These are phyloP conservation scores for Menidia beryllina DNA, from an alignment of 2,113 vertebrate genomes.

Conservation along the genomic window DNA sequence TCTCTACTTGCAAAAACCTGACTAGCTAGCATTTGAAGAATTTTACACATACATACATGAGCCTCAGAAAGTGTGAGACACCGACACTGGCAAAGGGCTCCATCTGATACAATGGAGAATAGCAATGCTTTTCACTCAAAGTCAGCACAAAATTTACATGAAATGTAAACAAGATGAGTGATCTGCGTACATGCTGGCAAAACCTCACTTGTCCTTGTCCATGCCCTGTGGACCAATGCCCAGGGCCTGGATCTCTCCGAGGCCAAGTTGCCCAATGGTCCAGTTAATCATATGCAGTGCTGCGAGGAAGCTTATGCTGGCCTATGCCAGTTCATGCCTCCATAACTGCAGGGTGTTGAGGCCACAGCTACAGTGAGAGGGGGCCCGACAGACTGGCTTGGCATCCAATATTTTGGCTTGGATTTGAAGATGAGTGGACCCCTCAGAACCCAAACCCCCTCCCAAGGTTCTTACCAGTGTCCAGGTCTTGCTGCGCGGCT, in stretches of 20 bases:
- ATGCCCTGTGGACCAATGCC: constrained; percentile 78
- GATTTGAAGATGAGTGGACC: constrained; percentile 61
- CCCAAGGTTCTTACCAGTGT: constrained; percentile 49
- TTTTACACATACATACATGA: constrained; percentile 73
- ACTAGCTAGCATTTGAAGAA: constrained; percentile 66
- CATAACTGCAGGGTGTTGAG: constrained; percentile 60
- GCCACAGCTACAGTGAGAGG: constrained; percentile 51
- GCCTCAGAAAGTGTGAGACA: constrained; percentile 68
- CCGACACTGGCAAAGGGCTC: constrained; percentile 56
- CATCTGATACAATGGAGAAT: constrained; percentile 59
- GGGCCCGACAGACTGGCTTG: constrained; percentile 65
- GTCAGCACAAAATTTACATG: constrained; percentile 58
- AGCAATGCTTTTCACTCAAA: constrained; percentile 55
- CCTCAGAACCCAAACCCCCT: constrained; percentile 54
- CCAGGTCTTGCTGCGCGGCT: constrained; percentile 68
- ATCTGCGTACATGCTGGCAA: constrained; percentile 65
- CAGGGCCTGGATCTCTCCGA: constrained; percentile 69
- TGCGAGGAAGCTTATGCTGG: constrained; percentile 71
- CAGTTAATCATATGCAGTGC: constrained; percentile 85
- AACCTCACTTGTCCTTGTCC: constrained; percentile 75
- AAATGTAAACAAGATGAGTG: constrained; percentile 59
- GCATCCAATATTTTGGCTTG: constrained; percentile 63
- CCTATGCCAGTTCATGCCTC: constrained; percentile 73
- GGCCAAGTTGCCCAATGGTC: constrained; percentile 83
- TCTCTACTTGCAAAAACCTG: constrained; percentile 71